Evolutionary conservation across 1,140 invertebrate genomes (phyloP).

Genomic region (Trinorchestia longiramus): DNA sequence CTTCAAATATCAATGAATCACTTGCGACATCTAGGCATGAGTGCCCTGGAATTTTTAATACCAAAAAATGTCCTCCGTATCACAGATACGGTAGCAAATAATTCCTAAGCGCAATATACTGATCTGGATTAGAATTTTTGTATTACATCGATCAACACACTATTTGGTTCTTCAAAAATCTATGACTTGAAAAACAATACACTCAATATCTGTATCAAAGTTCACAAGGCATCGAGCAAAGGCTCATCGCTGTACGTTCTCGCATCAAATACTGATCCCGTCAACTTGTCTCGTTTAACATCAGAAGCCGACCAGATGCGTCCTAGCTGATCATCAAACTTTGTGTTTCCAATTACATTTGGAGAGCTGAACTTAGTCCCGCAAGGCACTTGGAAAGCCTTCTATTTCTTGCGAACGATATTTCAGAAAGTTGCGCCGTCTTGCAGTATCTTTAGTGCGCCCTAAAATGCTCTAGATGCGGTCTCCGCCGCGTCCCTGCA

Average conservation of each 20-base stretch:
- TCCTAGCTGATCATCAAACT: constrained; percentile 39
- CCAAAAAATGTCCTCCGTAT: no score
- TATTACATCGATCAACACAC: no score
- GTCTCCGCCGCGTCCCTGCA: constrained; percentile 42
- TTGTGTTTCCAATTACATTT: constrained; percentile 55
- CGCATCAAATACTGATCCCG: not conserved
- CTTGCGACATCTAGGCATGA: no score
- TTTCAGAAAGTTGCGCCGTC: constrained; percentile 52
- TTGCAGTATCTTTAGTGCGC: constrained; percentile 53
- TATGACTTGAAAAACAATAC: not conserved
- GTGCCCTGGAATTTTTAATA: no score
- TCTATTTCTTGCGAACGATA: constrained; percentile 51
- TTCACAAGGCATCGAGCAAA: not conserved
- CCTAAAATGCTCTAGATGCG: constrained; percentile 54
- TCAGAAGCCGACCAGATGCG: constrained; percentile 21
- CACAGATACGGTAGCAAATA: no score
- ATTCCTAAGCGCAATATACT: no score
- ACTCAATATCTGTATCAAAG: not conserved
- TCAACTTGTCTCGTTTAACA: constrained; percentile 29
- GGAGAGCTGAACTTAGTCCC: constrained; percentile 26
- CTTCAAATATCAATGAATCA: no score
- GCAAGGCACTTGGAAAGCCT: constrained; percentile 43
- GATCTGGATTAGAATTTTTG: no score
- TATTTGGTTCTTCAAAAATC: no score
- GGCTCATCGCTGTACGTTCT: not conserved